Conservation (phyloP, 2,113 vertebrate species). For the Diphyllodes magnificus region DNA sequence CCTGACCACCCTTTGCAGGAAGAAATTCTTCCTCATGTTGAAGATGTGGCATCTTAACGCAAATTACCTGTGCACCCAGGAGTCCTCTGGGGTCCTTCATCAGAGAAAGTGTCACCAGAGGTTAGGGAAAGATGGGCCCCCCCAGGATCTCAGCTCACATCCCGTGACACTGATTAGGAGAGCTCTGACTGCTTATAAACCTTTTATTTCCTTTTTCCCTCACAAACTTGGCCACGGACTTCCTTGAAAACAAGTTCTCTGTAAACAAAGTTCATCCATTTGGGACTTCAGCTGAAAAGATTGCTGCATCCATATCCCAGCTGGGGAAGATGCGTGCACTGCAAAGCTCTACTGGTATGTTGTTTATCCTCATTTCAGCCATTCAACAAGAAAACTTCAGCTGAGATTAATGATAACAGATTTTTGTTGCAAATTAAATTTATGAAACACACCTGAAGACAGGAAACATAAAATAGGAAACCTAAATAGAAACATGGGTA, state of each 20-base stretch:
- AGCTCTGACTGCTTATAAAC: background rate
- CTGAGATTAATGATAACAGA: background rate
- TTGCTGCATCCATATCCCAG: background rate
- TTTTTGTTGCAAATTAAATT: background rate
- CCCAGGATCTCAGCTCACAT: background rate
- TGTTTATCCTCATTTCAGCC: background rate
- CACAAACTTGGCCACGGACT: background rate
- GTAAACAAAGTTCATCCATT: background rate
- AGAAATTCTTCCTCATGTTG: background rate
- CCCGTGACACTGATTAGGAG: background rate
- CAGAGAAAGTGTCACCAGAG: rapidly evolving
- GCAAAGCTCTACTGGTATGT: background rate
- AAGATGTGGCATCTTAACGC: rapidly evolving
- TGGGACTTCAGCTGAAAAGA: background rate
- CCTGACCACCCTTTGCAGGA: background rate
- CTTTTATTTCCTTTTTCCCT: background rate
- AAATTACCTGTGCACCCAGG: background rate
- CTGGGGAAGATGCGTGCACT: background rate
- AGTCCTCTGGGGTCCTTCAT: background rate
- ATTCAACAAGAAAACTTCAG: background rate
- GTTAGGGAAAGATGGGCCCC: background rate
- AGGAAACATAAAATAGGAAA: background rate
- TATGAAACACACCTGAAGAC: background rate
- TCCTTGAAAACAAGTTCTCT: background rate
- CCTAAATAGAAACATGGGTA: background rate